A percentile compares a stretch with the other conserved stretches of the same genome.
These are phyloP conservation scores for Maconellicoccus hirsutus DNA, from an alignment of 1,140 invertebrate species.

Conservation along the genomic window DNA sequence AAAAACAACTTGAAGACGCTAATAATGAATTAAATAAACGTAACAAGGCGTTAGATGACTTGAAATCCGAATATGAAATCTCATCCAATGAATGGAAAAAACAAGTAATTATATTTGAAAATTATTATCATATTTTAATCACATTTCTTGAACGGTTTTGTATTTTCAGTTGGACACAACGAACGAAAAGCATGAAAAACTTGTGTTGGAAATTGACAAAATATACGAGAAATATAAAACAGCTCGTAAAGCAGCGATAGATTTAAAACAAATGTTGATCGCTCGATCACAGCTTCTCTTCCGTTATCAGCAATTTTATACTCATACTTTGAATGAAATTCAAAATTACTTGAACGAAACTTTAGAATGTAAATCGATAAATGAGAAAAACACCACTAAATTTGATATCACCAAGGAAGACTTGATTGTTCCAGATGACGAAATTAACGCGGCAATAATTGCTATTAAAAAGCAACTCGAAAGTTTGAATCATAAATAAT, in stretches of 20 bases:
- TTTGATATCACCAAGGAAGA: slow-evolving; percentile 1
- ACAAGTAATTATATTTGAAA: neutral
- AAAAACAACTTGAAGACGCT: neutral
- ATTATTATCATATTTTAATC: neutral
- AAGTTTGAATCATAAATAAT: neutral
- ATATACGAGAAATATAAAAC: neutral
- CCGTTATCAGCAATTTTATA: neutral
- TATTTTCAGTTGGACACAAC: neutral
- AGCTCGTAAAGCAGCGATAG: neutral
- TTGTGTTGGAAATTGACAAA: neutral
- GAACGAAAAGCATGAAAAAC: neutral
- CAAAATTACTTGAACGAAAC: slow-evolving; percentile 4
- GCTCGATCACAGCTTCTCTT: neutral
- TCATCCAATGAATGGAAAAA: neutral
- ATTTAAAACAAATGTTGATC: neutral
- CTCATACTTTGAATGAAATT: slow-evolving; percentile 14
- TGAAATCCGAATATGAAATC: neutral
- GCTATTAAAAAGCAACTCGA: neutral
- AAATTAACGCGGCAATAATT: neutral
- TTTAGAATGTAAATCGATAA: neutral
- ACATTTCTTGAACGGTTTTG: neutral
- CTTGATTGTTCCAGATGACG: neutral
- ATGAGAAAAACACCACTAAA: neutral
- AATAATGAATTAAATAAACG: neutral
- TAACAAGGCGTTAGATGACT: neutral